Percentiles rank a stretch among this genome's conserved stretches.
Evolutionary conservation across 2,113 vertebrate genomes (phyloP).

Genomic region (Plecotus auritus): DNA sequence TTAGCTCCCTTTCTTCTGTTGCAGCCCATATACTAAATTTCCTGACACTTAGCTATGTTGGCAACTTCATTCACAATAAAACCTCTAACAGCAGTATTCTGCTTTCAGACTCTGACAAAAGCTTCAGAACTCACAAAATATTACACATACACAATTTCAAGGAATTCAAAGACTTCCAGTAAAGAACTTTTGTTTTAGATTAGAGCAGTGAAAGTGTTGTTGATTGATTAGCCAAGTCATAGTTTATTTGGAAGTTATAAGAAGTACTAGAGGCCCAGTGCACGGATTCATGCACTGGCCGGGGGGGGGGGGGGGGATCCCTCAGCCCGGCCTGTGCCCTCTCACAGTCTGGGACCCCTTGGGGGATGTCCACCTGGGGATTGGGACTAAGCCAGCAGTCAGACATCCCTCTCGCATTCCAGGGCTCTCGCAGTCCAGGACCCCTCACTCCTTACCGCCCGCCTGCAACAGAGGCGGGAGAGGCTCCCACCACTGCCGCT

Average conservation of each 20-base stretch:
- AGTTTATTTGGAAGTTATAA: neutral
- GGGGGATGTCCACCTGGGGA: too few species aligned
- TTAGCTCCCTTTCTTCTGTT: neutral
- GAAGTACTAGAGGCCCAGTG: neutral
- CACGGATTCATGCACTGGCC: too few species aligned
- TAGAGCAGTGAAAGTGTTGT: neutral
- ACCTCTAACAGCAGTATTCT: neutral
- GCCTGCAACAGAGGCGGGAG: too few species aligned
- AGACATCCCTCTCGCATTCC: too few species aligned
- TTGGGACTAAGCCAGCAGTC: too few species aligned
- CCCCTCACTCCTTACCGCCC: too few species aligned
- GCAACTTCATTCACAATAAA: neutral
- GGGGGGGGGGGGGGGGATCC: too few species aligned
- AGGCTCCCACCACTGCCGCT: too few species aligned
- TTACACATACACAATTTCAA: neutral
- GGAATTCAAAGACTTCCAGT: neutral
- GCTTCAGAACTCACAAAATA: slow-evolving; percentile 16
- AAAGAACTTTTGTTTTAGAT: slow-evolving; percentile 11
- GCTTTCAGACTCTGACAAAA: neutral
- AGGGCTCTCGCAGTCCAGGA: too few species aligned
- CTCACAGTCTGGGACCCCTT: too few species aligned
- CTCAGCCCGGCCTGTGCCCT: too few species aligned
- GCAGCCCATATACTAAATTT: neutral
- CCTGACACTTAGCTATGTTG: neutral
- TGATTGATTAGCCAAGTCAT: neutral